These are phyloP conservation scores for Steatornis caripensis DNA, from an alignment of 2,113 vertebrate genomes.

Conservation along the genomic window DNA sequence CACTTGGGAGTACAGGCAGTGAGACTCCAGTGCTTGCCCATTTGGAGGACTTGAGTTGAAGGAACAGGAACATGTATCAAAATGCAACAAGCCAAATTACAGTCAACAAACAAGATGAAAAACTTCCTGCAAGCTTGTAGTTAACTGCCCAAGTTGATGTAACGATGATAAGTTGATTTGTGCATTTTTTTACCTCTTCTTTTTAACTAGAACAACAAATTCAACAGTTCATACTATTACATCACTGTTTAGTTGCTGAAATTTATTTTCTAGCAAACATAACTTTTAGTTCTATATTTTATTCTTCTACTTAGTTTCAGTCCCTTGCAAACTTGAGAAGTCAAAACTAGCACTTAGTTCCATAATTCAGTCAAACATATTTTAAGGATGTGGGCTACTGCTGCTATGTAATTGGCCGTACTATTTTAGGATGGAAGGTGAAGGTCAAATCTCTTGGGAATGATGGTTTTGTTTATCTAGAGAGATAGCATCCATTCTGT, in stretches of 20 bases:
- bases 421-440: slow-evolving; percentile 49
- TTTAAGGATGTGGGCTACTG: slow-evolving; percentile 31
- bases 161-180: not conserved
- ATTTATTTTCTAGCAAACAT: not conserved
- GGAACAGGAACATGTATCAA: not conserved
- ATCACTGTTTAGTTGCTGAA: not conserved
- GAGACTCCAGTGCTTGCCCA: not conserved
- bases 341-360: not conserved
- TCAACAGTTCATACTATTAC: not conserved
- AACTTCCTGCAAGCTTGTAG: slow-evolving; percentile 29
- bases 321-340: not conserved
- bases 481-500: slow-evolving; percentile 28
- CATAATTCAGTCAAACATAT: not conserved
- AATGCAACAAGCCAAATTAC: not conserved
- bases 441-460: slow-evolving; percentile 50
- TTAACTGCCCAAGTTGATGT: not conserved
- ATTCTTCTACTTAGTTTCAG: not conserved
- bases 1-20: not conserved
- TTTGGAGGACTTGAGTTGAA: not conserved
- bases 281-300: not conserved
- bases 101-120: slow-evolving; percentile 36
- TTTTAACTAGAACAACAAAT: not conserved
- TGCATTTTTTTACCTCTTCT: not conserved
- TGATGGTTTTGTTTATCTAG: slow-evolving; percentile 42
- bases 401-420: not conserved